Evolutionary conservation across 1,140 invertebrate genomes (phyloP).

Genomic region (Atta cephalotes): DNA sequence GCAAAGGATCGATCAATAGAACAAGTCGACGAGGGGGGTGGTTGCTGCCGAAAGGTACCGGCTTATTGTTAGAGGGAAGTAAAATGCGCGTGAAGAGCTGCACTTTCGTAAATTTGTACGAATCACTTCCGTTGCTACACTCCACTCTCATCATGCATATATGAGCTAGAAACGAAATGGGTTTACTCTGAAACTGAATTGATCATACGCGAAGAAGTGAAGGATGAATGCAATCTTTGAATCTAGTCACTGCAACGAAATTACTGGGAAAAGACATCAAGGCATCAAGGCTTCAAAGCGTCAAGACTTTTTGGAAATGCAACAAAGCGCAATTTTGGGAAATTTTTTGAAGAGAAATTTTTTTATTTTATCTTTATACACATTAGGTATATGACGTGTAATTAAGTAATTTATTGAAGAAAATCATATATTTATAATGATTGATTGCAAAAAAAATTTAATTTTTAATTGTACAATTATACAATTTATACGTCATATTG

Average conservation of each 20-base stretch:
- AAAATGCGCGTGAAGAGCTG: slow-evolving; percentile 48
- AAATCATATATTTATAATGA: not conserved
- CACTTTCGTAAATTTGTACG: slow-evolving; percentile 74
- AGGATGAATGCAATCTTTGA: slow-evolving; percentile 1
- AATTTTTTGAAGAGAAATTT: not conserved
- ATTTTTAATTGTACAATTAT: not conserved
- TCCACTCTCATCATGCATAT: slow-evolving; percentile 59
- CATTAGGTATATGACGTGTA: not conserved
- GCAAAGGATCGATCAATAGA: slow-evolving; percentile 53
- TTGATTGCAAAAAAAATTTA: not conserved
- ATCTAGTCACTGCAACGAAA: slow-evolving; percentile 12
- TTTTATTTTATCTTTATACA: not conserved
- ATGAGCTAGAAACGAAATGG: slow-evolving; percentile 58
- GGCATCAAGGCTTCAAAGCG: not conserved
- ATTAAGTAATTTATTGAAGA: not conserved
- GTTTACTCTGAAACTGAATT: slow-evolving; percentile 47
- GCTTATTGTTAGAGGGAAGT: slow-evolving; percentile 32
- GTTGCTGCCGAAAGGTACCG: slow-evolving; percentile 5
- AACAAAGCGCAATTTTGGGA: not conserved
- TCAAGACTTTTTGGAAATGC: not conserved
- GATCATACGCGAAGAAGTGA: slow-evolving; percentile 56
- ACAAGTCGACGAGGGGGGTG: not conserved
- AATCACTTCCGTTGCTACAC: slow-evolving; percentile 73
- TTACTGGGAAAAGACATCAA: not conserved
- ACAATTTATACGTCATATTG: not conserved